phyloP scores from a whole-genome alignment of 2,113 vertebrate genomes.

The Eretmochelys imbricata region DNA sequence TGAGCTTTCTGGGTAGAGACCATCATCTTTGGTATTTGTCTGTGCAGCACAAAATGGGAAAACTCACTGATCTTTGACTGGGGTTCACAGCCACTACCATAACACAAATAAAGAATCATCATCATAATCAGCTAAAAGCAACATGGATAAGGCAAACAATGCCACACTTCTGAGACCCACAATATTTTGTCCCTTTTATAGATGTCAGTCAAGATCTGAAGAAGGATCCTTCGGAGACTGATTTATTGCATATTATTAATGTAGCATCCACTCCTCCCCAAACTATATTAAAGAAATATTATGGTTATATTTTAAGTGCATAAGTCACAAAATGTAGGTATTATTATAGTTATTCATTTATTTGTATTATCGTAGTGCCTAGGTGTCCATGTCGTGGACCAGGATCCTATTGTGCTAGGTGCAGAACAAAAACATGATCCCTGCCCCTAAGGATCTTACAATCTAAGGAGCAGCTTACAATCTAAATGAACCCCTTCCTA shows the following conservation, averaged over 20 bases:
- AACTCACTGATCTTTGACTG: not conserved
- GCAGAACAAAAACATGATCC: not conserved
- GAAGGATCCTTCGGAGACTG: not conserved
- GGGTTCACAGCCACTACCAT: not conserved
- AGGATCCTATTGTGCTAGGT: not conserved
- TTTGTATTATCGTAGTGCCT: not conserved
- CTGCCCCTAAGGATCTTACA: not conserved
- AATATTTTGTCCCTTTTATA: accelerated
- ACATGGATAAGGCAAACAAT: not conserved
- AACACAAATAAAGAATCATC: not conserved
- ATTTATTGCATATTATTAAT: not conserved
- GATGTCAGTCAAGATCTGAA: not conserved
- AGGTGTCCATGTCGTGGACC: not conserved
- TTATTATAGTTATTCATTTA: not conserved
- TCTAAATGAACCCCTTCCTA: not conserved
- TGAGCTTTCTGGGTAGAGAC: accelerated
- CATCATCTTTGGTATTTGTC: not conserved
- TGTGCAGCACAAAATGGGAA: not conserved
- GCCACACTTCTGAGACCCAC: not conserved
- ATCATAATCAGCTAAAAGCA: not conserved
- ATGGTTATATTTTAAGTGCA: not conserved
- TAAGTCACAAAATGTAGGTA: not conserved
- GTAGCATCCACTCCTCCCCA: not conserved
- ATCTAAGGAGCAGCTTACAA: not conserved
- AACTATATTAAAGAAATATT: not conserved